phyloP scores from a whole-genome alignment of 2,888 invertebrate genomes.

The Fragum whitleyi region DNA sequence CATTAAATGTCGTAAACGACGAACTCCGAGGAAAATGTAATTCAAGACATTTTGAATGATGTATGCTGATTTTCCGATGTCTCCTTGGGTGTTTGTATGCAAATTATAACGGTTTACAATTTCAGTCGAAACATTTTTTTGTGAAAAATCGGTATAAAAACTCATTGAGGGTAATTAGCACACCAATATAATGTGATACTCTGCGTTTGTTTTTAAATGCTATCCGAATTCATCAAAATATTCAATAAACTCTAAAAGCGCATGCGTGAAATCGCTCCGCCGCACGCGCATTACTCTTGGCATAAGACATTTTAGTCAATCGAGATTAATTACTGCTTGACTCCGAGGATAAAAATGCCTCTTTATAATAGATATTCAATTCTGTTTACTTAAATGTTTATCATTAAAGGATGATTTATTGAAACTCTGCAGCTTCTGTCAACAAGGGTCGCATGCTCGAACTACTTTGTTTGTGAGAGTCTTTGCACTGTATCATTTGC shows the following conservation, averaged over 20 bases:
- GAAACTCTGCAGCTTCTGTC: slow-evolving; percentile 8
- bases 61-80: neutral
- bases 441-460: slow-evolving; percentile 8
- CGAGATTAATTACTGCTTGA: slow-evolving; percentile 5
- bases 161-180: slow-evolving; percentile 14
- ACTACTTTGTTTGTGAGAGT: neutral
- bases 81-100: slow-evolving; percentile 13
- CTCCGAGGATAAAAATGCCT: neutral
- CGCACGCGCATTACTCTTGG: slow-evolving; percentile 28
- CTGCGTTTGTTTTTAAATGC: slow-evolving; percentile 17
- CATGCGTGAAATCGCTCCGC: slow-evolving; percentile 25
- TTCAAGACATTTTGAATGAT: neutral
- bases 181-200: slow-evolving; percentile 3
- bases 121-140: slow-evolving; percentile 20
- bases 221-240: slow-evolving; percentile 14
- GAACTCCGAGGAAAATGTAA: neutral
- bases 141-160: slow-evolving; percentile 8
- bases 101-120: slow-evolving; percentile 21
- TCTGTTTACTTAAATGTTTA: slow-evolving; percentile 24
- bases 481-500: neutral
- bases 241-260: neutral
- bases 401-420: slow-evolving; percentile 26
- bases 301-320: slow-evolving; percentile 29
- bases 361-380: neutral
- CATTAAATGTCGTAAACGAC: neutral